Evolutionary conservation across 2,797 vertebrate genomes (phyloP), one percentile per base, ranked within the genome.

Genomic region (Limosa lapponica): DNA sequence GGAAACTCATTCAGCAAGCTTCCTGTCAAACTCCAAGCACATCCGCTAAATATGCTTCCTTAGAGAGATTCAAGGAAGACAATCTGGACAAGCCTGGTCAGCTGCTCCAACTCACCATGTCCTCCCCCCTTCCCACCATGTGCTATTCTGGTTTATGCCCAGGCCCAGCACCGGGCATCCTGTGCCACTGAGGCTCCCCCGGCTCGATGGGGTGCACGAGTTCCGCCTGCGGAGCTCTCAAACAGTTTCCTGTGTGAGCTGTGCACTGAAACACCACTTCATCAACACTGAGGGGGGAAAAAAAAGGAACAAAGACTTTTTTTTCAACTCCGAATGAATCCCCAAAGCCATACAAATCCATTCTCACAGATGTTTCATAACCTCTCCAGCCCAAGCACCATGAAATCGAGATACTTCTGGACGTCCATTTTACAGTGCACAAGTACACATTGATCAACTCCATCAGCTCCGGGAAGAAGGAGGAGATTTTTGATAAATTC

Each of bases 11-110:
- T 32, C 75, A 48, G 62, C 66, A 59, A 79, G 80, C 75, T 95
- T 97, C 94, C 93, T 79, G 89, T 88, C 85, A 58, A 69, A 69
- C 82, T 86, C 82, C 79, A 34, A 58, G 84, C 75, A 83, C 54
- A 67, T 61, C 82, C 6, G 8, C 89, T 88, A 23, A 51, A 80
- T 0, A 13, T 0, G 0, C 17, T 92, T 87, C 94, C 95, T 88
- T 8, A 7, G 20, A 43, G 82, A 41, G 52, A 34, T 2, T 10
- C 0, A 0, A 79, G 87, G 71, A 74, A 59, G 58, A 52, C 91
- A 67, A 54, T 39, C 64, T 6, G 55, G 70, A 30, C n/a, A 20
- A 81, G 84, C 3, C 84, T 37, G 82, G 71, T 74, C 95, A 93
- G 84, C 82, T 91, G 89, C 89, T 67, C 4, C 1, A 28, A 55